phyloP scores from a whole-genome alignment of 2,113 vertebrate genomes.

The Trogon surrucura region DNA sequence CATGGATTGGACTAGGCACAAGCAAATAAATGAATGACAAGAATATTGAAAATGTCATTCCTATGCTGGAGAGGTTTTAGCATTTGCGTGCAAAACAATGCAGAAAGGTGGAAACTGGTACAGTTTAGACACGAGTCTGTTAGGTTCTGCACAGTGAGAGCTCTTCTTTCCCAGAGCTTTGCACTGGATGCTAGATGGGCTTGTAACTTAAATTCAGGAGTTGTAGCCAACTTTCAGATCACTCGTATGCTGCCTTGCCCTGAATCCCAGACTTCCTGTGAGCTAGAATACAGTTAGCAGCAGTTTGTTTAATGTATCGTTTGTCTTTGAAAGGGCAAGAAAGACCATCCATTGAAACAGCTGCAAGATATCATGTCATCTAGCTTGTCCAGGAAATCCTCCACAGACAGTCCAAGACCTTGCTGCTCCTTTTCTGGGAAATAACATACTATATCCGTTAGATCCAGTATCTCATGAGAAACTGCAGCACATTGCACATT shows the following conservation, averaged over 20 bases:
- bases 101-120: neutral
- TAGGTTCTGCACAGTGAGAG: neutral
- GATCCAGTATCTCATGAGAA: neutral
- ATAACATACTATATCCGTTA: neutral
- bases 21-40: neutral
- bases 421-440: neutral
- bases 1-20: neutral
- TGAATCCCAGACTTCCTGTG: slow-evolving; percentile 23
- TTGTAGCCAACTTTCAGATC: neutral
- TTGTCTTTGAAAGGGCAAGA: slow-evolving; percentile 2
- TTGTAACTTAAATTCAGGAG: neutral
- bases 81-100: neutral
- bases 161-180: neutral
- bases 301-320: neutral
- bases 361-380: slow-evolving; percentile 32
- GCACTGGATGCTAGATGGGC: neutral
- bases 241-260: neutral
- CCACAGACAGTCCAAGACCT: neutral
- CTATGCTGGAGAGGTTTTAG: neutral
- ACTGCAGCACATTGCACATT: neutral
- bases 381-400: neutral
- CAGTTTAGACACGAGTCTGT: neutral
- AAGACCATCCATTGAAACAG: slow-evolving; percentile 34
- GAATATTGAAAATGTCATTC: neutral
- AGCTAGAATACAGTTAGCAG: neutral